Evolutionary conservation across 2,797 vertebrate genomes (phyloP), one percentile per base, ranked within the genome.

Genomic region (Pampus argenteus): DNA sequence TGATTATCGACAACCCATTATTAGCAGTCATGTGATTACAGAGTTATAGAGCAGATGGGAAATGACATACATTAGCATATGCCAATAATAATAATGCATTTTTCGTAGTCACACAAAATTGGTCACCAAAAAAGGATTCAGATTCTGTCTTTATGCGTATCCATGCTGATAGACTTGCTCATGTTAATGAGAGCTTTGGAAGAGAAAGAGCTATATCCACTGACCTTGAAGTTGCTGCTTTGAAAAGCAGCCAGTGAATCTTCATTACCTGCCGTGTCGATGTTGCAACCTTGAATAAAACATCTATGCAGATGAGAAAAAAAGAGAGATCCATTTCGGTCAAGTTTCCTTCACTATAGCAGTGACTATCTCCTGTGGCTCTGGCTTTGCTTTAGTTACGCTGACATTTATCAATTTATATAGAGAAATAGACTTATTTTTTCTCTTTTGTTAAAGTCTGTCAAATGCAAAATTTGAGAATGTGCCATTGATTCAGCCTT

Each of bases 211-310:
- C 82, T 84, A 64, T 25, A 62, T 74, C 42, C 76, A 60, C 29
- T 77, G 82, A 88, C 89, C 87, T 91, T 93, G 86, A 82, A 69
- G 82, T 48, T 52, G 83, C 60, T 73, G 64, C 79, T 90, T 88
- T 88, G 82, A 92, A 91, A 85, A 87, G 44, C 88, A 90, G 88
- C 84, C 88, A 88, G 77, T 87, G 89, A 86, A 89, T 91, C 87
- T 93, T 92, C 86, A 85, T 91, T 92, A 89, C 82, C 67, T 81
- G 70, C 51, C 61, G 55, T 74, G 91, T 91, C 86, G 74, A 86
- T 89, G 77, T 52, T 60, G 73, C 66, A 72, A 92, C 91, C 89
- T 93, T 94, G 91, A 92, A 88, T 90, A 86, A 91, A 89, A 84
- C 87, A 87, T 83, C 84, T 75, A 82, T 81, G 80, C 79, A 88